Conservation (phyloP, 2,113 vertebrate species). For the Promerops cafer region DNA sequence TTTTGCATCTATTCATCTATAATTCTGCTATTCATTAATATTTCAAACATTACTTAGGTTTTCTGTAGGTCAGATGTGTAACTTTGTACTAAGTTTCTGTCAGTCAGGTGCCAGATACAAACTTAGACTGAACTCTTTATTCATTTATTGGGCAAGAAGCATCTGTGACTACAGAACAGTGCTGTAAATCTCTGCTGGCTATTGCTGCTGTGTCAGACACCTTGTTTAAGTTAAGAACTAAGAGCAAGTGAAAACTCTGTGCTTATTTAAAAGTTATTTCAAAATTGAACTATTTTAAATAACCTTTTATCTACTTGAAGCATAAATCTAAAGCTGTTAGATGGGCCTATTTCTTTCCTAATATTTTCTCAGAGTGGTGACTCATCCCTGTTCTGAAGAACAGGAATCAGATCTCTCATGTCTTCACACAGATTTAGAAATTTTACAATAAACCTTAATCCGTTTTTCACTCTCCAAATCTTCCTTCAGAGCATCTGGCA, state of each 20-base stretch:
- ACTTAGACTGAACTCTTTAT: background rate
- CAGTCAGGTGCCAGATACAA: background rate
- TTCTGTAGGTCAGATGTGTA: background rate
- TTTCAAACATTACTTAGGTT: background rate
- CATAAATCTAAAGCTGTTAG: background rate
- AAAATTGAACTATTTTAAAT: background rate
- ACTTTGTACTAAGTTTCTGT: background rate
- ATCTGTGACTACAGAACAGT: background rate
- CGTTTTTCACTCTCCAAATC: background rate
- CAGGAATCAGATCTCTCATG: background rate
- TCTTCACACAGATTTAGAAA: background rate
- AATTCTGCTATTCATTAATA: background rate
- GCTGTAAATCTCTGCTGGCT: background rate
- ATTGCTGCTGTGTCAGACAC: background rate
- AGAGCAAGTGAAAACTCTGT: background rate
- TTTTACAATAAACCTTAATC: conserved; percentile 21
- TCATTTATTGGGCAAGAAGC: background rate
- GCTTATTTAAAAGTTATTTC: background rate
- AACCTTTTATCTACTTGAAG: background rate
- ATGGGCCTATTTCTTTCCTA: background rate
- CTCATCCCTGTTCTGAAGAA: background rate
- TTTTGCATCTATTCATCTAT: background rate
- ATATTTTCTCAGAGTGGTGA: background rate
- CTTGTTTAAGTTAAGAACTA: background rate
- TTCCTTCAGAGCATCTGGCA: conserved; percentile 10